Evolutionary conservation across 2,888 invertebrate species (phyloP).

Genomic region (Pherbina coryleti): DNA sequence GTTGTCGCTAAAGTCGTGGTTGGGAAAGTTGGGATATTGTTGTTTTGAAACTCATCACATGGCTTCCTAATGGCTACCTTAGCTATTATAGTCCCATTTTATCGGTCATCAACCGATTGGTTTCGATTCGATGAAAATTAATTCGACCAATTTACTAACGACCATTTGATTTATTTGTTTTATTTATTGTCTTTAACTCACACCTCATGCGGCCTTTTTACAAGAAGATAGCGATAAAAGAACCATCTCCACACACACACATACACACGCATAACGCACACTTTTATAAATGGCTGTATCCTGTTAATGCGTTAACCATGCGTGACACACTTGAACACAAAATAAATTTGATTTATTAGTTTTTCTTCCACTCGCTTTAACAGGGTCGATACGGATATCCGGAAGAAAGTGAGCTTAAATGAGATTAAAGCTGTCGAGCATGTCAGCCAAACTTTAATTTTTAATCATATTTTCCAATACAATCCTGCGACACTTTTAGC

Average conservation of each 20-base stretch:
- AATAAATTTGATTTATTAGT: slow-evolving; percentile 23
- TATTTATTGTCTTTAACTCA: slow-evolving; percentile 52
- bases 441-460: too few relatives aligned
- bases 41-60: too few relatives aligned
- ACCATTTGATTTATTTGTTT: slow-evolving; percentile 66
- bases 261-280: neutral
- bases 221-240: neutral
- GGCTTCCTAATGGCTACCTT: too few relatives aligned
- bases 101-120: neutral
- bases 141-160: slow-evolving; percentile 54
- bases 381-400: too few relatives aligned
- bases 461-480: too few relatives aligned
- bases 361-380: neutral
- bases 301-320: neutral
- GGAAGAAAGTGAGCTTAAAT: too few relatives aligned
- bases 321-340: neutral
- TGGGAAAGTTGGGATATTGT: too few relatives aligned
- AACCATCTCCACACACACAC: neutral
- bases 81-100: neutral
- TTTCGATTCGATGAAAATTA: neutral
- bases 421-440: too few relatives aligned
- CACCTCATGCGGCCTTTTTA: neutral
- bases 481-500: neutral
- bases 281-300: neutral
- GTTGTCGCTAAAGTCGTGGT: too few relatives aligned